Percentiles rank a stretch among this genome's conserved stretches.
Evolutionary conservation across 2,888 invertebrate genomes (phyloP).

Genomic region (Drosophila multiciliata): DNA sequence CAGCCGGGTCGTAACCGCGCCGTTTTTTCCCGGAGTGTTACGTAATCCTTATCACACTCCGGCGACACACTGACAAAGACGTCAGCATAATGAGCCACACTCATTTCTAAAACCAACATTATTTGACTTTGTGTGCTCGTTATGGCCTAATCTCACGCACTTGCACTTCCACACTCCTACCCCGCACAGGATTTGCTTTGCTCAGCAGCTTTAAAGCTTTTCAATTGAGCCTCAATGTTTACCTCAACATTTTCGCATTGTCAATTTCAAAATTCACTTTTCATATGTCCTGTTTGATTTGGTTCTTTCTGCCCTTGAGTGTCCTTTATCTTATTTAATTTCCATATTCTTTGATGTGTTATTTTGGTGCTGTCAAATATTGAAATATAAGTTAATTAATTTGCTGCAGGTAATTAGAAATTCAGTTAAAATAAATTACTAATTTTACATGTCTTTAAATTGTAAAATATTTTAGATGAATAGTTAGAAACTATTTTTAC

Average conservation of each 20-base stretch:
- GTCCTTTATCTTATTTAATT: background rate
- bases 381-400: background rate
- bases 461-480: background rate
- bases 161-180: background rate
- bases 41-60: constrained; percentile 64
- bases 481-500: background rate
- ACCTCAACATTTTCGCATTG: background rate
- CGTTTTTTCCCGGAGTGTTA: constrained; percentile 22
- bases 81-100: constrained; percentile 63
- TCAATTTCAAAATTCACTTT: background rate
- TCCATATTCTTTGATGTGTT: background rate
- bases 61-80: constrained; percentile 32
- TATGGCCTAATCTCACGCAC: constrained; percentile 24
- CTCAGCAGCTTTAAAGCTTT: background rate
- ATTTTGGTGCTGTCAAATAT: background rate
- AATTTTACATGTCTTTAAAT: background rate
- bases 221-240: constrained; percentile 16
- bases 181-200: background rate
- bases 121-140: constrained; percentile 52
- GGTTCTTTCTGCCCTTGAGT: too few species aligned
- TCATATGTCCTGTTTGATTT: background rate
- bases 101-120: constrained; percentile 55
- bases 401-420: background rate
- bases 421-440: background rate
- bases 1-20: background rate